Percentiles rank a stretch among this genome's conserved stretches.
These are phyloP conservation scores for Busseola fusca DNA, from an alignment of 2,888 invertebrate species.

Conservation along the genomic window DNA sequence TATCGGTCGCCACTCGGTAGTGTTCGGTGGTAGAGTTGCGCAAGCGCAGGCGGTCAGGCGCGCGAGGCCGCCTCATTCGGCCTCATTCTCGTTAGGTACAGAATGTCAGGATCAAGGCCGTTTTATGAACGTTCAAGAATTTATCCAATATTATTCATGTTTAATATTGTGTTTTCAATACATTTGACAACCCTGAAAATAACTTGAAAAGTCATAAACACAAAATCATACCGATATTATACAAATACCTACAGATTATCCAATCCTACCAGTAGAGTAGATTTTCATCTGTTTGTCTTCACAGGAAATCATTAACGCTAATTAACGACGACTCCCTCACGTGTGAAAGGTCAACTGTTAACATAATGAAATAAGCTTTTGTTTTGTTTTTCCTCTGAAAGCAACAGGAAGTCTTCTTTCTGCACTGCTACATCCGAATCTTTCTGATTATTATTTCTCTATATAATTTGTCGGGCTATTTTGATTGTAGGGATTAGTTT, in stretches of 20 bases:
- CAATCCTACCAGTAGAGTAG: not conserved
- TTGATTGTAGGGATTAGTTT: not conserved
- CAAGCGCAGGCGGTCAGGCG: constrained; percentile 67
- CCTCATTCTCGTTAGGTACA: constrained; percentile 74
- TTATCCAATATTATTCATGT: constrained; percentile 38
- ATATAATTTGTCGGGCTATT: not conserved
- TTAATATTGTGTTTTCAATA: constrained; percentile 5
- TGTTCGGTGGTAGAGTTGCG: constrained; percentile 67
- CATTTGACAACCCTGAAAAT: constrained; percentile 5
- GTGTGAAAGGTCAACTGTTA: constrained; percentile 12
- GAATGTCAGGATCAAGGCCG: constrained; percentile 85
- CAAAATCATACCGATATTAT: not conserved
- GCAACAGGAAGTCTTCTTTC: constrained; percentile 15
- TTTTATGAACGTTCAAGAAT: constrained; percentile 60
- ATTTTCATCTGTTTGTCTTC: constrained; percentile 15
- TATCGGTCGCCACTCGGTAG: constrained; percentile 29
- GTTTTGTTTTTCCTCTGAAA: constrained; percentile 3
- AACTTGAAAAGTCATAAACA: not conserved
- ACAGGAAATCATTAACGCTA: not conserved
- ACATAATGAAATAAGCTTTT: constrained; percentile 18
- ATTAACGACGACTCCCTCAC: not conserved
- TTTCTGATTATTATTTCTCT: not conserved
- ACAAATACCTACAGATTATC: not conserved
- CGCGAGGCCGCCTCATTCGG: constrained; percentile 76
- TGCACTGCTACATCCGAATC: not conserved